phyloP scores from a whole-genome alignment of 2,888 invertebrate species.

The Limnephilus auricula region DNA sequence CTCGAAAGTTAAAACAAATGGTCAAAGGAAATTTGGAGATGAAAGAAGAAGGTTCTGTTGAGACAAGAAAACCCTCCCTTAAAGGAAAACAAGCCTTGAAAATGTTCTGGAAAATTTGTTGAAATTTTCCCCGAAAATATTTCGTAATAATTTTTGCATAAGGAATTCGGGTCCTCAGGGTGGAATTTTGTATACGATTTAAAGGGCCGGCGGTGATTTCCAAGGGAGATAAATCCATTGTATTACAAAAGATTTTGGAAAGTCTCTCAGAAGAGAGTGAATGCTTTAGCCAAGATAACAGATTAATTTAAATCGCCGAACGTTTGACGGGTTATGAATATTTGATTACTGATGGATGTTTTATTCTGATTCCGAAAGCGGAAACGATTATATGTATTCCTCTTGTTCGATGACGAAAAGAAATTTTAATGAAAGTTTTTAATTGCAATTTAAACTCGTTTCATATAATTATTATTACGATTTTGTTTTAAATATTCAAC shows the following conservation, averaged over 20 bases:
- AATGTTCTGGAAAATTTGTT: conserved; percentile 33
- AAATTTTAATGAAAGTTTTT: not conserved
- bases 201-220: conserved; percentile 31
- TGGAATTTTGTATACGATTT: conserved; percentile 47
- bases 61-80: conserved; percentile 3
- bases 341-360: conserved; percentile 6
- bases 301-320: not conserved
- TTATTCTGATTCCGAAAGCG: not conserved
- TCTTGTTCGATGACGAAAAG: not conserved
- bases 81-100: conserved; percentile 27
- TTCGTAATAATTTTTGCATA: conserved; percentile 45
- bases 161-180: conserved; percentile 32
- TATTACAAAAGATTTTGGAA: conserved; percentile 34
- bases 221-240: conserved; percentile 46
- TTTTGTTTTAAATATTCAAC: not conserved
- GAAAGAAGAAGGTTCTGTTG: not conserved
- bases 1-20: not conserved
- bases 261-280: not conserved
- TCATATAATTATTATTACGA: not conserved
- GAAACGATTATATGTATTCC: not conserved
- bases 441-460: not conserved
- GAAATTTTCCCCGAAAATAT: conserved; percentile 41
- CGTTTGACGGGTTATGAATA: conserved; percentile 2
- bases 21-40: not conserved
- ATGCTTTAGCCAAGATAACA: not conserved